Percentiles rank a stretch among this genome's conserved stretches.
These are phyloP conservation scores for Mellilla xanthometata DNA, from an alignment of 2,888 invertebrate genomes.

Conservation along the genomic window DNA sequence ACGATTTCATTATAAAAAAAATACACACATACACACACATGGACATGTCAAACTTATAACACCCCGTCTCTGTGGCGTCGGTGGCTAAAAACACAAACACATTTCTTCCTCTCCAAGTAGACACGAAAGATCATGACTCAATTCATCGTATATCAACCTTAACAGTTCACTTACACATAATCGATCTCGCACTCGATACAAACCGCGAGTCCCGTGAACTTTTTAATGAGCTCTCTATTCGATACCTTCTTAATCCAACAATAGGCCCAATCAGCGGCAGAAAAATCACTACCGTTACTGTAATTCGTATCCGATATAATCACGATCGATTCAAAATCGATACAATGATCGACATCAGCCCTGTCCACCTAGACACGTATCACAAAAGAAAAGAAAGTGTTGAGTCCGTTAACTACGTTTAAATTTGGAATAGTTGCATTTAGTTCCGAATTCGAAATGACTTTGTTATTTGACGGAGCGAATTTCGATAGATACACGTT, in stretches of 20 bases:
- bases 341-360: conserved; percentile 70
- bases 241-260: conserved; percentile 45
- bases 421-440: conserved; percentile 53
- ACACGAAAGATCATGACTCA: conserved; percentile 19
- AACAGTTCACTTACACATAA: conserved; percentile 23
- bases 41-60: too few relatives aligned
- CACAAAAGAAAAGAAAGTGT: conserved; percentile 76
- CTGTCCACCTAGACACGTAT: conserved; percentile 52
- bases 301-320: conserved; percentile 49
- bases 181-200: conserved; percentile 19
- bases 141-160: conserved; percentile 11
- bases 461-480: conserved; percentile 42
- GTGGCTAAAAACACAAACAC: conserved; percentile 6
- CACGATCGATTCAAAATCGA: conserved; percentile 67
- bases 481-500: conserved; percentile 30
- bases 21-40: too few relatives aligned
- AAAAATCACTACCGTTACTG: conserved; percentile 47
- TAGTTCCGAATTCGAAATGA: conserved; percentile 38
- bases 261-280: conserved; percentile 64
- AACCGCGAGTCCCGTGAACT: conserved; percentile 23
- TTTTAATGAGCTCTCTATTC: conserved; percentile 55
- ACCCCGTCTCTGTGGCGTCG: too few relatives aligned
- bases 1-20: too few relatives aligned
- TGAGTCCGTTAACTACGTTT: conserved; percentile 63
- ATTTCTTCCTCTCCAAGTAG: not conserved